These are phyloP conservation scores for Drosophila paracracens DNA, from an alignment of 2,888 invertebrate genomes.

Conservation along the genomic window DNA sequence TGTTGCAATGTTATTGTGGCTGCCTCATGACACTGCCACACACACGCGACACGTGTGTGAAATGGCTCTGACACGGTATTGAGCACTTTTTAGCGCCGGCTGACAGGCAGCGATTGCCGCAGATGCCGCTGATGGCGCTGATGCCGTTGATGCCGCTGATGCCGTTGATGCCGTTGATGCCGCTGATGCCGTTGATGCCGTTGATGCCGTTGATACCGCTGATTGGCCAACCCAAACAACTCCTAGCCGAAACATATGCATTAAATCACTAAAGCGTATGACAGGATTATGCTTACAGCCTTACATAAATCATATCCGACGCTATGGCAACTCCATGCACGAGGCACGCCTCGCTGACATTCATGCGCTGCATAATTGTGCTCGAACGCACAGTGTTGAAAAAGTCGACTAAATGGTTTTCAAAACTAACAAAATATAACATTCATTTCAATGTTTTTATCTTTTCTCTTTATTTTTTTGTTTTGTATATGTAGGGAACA, in stretches of 20 bases:
- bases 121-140: slow-evolving; percentile 30
- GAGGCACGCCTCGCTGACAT: slow-evolving; percentile 12
- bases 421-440: background rate
- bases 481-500: background rate
- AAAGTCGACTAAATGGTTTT: background rate
- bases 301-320: slow-evolving; percentile 76
- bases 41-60: slow-evolving; percentile 62
- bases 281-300: slow-evolving; percentile 73
- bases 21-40: slow-evolving; percentile 47
- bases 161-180: slow-evolving; percentile 25
- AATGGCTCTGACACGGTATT: slow-evolving; percentile 56
- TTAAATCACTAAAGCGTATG: slow-evolving; percentile 74
- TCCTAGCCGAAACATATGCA: slow-evolving; percentile 58
- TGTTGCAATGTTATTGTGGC: slow-evolving; percentile 57
- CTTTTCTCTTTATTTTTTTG: background rate
- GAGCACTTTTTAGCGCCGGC: slow-evolving; percentile 41
- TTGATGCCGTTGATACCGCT: background rate
- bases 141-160: slow-evolving; percentile 32
- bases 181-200: background rate
- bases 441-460: slow-evolving; percentile 1
- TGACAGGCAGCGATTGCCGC: slow-evolving; percentile 48
- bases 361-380: background rate
- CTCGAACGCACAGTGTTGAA: slow-evolving; percentile 2
- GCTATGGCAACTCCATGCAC: slow-evolving; percentile 56
- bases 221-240: slow-evolving; percentile 13